Percentiles rank a stretch among this genome's conserved stretches.
These are phyloP conservation scores for Lycocerus yunnanus DNA, from an alignment of 2,888 invertebrate species.

Conservation along the genomic window DNA sequence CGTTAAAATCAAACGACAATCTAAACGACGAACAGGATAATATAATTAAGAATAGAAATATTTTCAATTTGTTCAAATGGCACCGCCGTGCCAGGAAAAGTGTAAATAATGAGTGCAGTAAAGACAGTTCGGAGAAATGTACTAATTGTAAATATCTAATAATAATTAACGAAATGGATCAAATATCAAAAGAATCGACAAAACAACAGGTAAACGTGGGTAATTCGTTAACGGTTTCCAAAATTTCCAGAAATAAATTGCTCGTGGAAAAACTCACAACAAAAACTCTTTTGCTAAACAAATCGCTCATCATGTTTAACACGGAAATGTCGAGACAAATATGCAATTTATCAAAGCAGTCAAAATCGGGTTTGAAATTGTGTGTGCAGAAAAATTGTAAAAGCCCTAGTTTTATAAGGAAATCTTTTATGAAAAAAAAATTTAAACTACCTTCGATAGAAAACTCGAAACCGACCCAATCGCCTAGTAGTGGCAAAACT, in stretches of 20 bases:
- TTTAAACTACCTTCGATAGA: neutral
- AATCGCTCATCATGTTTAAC: neutral
- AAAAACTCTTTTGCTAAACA: neutral
- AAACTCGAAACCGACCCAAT: neutral
- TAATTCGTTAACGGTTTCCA: neutral
- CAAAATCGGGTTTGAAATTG: neutral
- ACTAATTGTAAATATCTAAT: neutral
- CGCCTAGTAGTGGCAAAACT: neutral
- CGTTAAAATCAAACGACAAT: neutral
- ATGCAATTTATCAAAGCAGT: neutral
- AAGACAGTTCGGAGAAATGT: neutral
- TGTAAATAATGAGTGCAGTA: neutral
- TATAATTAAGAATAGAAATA: neutral
- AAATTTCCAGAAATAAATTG: neutral
- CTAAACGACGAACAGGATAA: neutral
- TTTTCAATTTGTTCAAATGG: neutral
- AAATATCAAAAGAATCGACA: neutral
- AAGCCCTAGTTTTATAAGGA: neutral
- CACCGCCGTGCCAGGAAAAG: neutral
- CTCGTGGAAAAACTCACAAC: neutral
- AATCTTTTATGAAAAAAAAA: neutral
- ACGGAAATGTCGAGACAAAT: neutral
- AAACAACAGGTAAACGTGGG: neutral
- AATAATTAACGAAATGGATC: neutral
- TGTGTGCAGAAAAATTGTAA: neutral